Evolutionary conservation across 2,797 vertebrate species (phyloP), one percentile per base, ranked within the genome.

Genomic region (Apogon talboti): DNA sequence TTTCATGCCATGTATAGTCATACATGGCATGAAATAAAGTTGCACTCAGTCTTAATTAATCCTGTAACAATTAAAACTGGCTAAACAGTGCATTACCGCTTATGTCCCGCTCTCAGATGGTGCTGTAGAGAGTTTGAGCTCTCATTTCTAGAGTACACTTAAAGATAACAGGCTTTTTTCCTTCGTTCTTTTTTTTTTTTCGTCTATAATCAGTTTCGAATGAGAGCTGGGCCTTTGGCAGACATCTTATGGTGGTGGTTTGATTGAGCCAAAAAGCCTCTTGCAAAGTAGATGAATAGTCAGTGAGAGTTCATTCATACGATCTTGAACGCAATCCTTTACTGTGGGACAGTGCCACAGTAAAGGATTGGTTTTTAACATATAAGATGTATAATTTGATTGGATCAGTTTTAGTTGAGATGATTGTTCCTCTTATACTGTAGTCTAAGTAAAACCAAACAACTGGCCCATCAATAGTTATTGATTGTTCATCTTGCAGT

Each of bases 151-250:
- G 45, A 67, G 67, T 56, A 68, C 57, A 71, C 66, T 71, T 65
- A 57, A 69, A 74, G 79, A 84, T 88, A 84, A 83, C 80, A 79
- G 67, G 48, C 21, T 3, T 62, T 35, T 59, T 59, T 8, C 15
- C 24, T 28, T 28, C 24, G 6, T 52, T 33, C 9, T 15, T 19
- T 42, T 30, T 43, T 59, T 59, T 55, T 21, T 66, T 54, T 40
- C 43, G 49, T 67, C 74, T 68, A 55, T 82, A 86, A 89, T 92
- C 88, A 84, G 80, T 87, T 89, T 83, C 52, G 87, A 92, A 89
- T 82, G 76, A 84, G 79, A 85, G 76, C 79, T 43, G 50, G 67
- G 83, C 75, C 67, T 71, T 87, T 89, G 86, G 86, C 83, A 87
- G 78, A 55, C 70, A 79, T 66, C 76, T 58, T 30, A 75, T 71